phyloP scores from a whole-genome alignment of 2,113 vertebrate species.

The Melanerpes aurifrons region DNA sequence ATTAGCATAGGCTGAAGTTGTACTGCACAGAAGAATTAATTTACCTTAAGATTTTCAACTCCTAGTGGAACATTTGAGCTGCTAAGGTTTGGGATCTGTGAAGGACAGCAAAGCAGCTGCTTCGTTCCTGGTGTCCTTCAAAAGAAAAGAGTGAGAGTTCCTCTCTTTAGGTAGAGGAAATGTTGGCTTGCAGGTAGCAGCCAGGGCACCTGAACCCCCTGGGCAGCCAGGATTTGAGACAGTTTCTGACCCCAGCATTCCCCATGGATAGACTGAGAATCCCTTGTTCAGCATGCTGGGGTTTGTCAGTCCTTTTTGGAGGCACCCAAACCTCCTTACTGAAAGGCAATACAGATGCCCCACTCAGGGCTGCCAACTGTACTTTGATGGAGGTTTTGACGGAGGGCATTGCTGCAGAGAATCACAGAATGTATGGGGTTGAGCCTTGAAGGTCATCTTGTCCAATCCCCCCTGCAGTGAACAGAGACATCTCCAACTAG shows the following conservation, averaged over 20 bases:
- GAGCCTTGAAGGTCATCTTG: no score
- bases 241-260: neutral
- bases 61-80: neutral
- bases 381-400: neutral
- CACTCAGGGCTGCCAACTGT: neutral
- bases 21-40: neutral
- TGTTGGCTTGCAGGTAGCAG: neutral
- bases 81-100: neutral
- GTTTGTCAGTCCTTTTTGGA: neutral
- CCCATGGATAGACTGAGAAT: neutral
- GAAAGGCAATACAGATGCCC: neutral
- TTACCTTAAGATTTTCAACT: neutral
- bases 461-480: no score
- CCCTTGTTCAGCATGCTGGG: accelerated
- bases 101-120: neutral
- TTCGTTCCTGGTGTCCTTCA: neutral
- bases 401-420: neutral
- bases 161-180: neutral
- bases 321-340: neutral
- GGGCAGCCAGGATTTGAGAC: neutral
- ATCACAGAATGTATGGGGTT: no score
- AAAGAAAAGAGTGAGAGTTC: neutral
- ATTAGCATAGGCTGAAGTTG: neutral
- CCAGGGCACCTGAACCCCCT: neutral
- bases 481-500: no score